Conservation (phyloP, 2,113 vertebrate species). For the Cathartes aura region DNA sequence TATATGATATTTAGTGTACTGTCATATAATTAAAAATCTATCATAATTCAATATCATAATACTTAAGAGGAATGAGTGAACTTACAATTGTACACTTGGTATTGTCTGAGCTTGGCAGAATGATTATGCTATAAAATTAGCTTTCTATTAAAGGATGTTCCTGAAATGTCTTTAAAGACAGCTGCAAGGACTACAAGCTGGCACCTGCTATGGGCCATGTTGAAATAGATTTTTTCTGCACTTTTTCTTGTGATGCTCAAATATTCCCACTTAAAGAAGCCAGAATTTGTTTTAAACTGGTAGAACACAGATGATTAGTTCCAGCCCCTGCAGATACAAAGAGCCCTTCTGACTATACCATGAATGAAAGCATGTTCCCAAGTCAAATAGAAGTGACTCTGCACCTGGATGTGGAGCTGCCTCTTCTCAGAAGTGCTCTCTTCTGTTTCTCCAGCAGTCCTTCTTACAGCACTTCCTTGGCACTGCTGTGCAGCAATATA, state of each 20-base stretch:
- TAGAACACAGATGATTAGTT: neutral
- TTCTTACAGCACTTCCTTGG: neutral
- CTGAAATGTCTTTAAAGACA: neutral
- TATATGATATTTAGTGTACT: neutral
- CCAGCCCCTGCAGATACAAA: neutral
- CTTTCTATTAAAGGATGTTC: neutral
- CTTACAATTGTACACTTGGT: neutral
- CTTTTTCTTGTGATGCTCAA: neutral
- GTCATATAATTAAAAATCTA: neutral
- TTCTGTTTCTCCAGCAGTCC: neutral
- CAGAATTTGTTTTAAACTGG: neutral
- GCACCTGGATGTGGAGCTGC: constrained; percentile 1
- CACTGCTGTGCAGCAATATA: neutral
- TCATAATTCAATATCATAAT: neutral
- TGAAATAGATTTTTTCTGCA: neutral
- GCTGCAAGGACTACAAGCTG: neutral
- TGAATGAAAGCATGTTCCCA: neutral
- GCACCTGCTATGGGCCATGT: neutral
- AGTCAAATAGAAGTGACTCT: neutral
- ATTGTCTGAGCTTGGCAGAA: neutral
- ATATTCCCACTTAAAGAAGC: neutral
- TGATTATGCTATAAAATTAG: neutral
- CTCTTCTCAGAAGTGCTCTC: neutral
- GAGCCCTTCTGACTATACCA: neutral
- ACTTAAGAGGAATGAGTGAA: neutral